Evolutionary conservation across 23 tunicate genomes (phyloP), one percentile per base, ranked within the genome.

Genomic region (Ascidia mentula): DNA sequence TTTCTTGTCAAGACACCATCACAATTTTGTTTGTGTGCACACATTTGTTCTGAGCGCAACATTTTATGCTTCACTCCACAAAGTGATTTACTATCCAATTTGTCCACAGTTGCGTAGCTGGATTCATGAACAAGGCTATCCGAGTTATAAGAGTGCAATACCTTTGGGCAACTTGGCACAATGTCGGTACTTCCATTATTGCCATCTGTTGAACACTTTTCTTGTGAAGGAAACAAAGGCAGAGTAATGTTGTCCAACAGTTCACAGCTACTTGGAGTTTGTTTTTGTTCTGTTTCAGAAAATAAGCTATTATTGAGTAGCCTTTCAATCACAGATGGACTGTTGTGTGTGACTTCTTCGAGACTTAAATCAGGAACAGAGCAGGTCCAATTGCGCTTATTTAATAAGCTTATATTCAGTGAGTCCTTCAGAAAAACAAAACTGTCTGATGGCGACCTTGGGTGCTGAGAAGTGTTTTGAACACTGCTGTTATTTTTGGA

Each of bases 181-280:
- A 28, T 53, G 65, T 53, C 65, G 22, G 24, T 28, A 28, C 65
- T 20, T 3, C 24, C 65, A 53, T 28, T 20, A 20, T 53, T 26
- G 24, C 2, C 7, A n/a, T n/a, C n/a, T 3, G 28, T 53, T 3
- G 65, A 9, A 20, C 28, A 9, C 24, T 26, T 53, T 9, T 3
- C 13, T 3, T 20, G 65, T 9, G 65, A 53, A 5, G 65, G 65
- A 6, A 53, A 3, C 24, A 53, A 5, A 6, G 65, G 65, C 65
- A 53, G 13, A 53, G 65, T 53, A 6, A 53, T 28, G 24, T 53
- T 53, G 13, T 53, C 65, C 2, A 53, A 28, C 13, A 53, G 24
- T 53, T 53, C 65, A 53, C 65, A 53, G 65, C 65, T 53, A 53
- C 65, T 53, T 20, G 65, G 65, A 20, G 65, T 53, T 9, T 53